Evolutionary conservation across 2,797 vertebrate species (phyloP), one percentile per base, ranked within the genome.

Genomic region (Stomatorhinus walkeri): DNA sequence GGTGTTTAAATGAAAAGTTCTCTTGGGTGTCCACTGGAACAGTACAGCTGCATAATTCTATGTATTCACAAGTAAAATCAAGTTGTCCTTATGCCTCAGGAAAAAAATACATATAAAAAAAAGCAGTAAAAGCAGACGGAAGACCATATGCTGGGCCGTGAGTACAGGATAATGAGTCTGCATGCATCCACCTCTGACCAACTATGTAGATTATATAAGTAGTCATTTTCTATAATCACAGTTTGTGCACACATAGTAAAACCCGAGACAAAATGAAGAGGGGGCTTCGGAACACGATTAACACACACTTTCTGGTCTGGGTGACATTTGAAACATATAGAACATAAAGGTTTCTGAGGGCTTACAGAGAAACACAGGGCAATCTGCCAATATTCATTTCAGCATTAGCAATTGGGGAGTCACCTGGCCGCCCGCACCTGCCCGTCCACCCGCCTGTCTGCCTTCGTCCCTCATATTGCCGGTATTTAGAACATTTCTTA

Each of bases 141-240:
- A 88, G 84, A 87, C 90, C 90, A 84, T 86, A 87, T 87, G 90
- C 89, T 90, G 90, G 91, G 90, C 91, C 88, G 88, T 92, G 92
- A 93, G 93, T 92, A 91, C 91, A 90, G 89, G 90, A 93, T 93
- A 93, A 93, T 93, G 91, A 92, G 89, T 90, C 90, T 91, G 84
- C 49, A 72, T 90, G 91, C 91, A 92, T 92, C 92, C 92, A 91
- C 91, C 91, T 90, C 88, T 90, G 91, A 91, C 92, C 90, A 92
- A 91, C 91, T 89, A 92, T 90, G 92, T 90, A 89, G 91, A 93
- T 92, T 91, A 85, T 92, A 90, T 90, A 91, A 91, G 91, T 92
- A 92, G 91, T 92, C 92, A 93, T 93, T 93, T 92, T 90, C 91
- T 91, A 90, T 93, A 92, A 93, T 92, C 89, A 89, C 91, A 92